phyloP scores from a whole-genome alignment of 2,113 vertebrate species.

The Eudyptes chrysolophus region DNA sequence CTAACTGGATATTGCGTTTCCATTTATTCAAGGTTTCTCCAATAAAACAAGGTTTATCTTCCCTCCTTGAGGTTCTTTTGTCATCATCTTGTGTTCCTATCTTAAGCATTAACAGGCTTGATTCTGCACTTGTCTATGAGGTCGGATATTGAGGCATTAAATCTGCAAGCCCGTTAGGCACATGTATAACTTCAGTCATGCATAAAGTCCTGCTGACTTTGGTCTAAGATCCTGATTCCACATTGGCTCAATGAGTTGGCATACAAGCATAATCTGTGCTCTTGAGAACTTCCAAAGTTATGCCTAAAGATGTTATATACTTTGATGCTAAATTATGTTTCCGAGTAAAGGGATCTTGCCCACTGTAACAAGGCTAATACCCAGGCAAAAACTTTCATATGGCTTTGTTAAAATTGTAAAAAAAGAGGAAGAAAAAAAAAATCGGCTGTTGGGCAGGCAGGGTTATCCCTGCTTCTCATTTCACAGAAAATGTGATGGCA shows the following conservation, averaged over 20 bases:
- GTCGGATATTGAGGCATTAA: background rate
- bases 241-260: background rate
- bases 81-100: background rate
- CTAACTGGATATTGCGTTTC: background rate
- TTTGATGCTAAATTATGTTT: background rate
- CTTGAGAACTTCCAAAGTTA: background rate
- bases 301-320: background rate
- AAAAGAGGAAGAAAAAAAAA: background rate
- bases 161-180: background rate
- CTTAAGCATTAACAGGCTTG: background rate
- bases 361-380: background rate
- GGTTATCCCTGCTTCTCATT: background rate
- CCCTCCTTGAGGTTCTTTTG: background rate
- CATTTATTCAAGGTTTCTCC: background rate
- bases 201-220: background rate
- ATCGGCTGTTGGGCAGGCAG: background rate
- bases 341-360: background rate
- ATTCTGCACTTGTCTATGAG: background rate
- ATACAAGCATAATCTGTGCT: background rate
- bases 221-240: background rate
- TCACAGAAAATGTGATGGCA: background rate
- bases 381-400: conserved; percentile 17
- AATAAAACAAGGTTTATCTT: background rate
- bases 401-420: background rate
- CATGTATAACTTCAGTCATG: background rate